Evolutionary conservation across 2,113 vertebrate genomes (phyloP).

Genomic region (Neodontobutis hainanensis): DNA sequence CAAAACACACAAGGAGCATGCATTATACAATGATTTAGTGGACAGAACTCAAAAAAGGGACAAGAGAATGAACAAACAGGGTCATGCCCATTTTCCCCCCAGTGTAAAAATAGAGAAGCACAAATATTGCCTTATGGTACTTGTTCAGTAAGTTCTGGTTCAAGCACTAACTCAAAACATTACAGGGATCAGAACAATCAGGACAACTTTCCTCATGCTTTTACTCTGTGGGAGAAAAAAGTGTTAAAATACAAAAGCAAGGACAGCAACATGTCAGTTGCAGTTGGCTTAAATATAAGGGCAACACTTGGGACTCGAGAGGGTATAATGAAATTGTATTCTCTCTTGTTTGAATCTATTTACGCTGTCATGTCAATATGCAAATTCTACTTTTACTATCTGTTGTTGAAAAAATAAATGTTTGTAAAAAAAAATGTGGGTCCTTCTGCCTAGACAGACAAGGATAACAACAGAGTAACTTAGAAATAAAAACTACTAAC

Average conservation of each 20-base stretch:
- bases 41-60: not conserved
- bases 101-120: constrained; percentile 11
- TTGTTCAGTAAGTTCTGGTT: not conserved
- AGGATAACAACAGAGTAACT: not conserved
- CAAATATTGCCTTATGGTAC: constrained; percentile 6
- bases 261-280: not conserved
- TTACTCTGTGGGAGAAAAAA: constrained; percentile 3
- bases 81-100: not conserved
- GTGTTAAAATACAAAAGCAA: not conserved
- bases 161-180: constrained; percentile 20
- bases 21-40: not conserved
- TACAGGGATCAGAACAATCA: constrained; percentile 9
- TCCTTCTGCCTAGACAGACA: not conserved
- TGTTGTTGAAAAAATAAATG: constrained; percentile 13
- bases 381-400: constrained; percentile 16
- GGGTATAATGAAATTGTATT: constrained; percentile 40
- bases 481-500: not conserved
- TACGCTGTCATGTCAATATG: constrained; percentile 6
- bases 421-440: not conserved
- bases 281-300: constrained; percentile 13
- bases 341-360: constrained; percentile 13
- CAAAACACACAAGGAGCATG: constrained; percentile 17
- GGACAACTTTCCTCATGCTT: constrained; percentile 9
- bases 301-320: constrained; percentile 30
- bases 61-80: not conserved